Percentiles rank a stretch among this genome's conserved stretches.
Evolutionary conservation across 2,113 vertebrate genomes (phyloP).

Genomic region (Anarhynchus alexandrinus): DNA sequence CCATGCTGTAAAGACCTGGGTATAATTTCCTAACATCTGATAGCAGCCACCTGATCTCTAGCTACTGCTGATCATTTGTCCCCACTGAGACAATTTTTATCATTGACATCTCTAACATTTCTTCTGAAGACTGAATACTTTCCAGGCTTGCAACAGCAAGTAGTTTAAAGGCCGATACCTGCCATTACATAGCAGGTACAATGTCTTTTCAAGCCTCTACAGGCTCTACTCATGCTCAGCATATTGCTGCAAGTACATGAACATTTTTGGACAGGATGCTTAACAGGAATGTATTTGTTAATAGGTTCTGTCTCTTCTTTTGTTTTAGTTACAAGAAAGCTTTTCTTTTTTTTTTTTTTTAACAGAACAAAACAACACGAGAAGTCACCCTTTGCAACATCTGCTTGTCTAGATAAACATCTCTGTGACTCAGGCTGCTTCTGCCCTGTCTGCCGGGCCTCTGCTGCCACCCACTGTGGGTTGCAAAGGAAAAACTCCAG

Average conservation of each 20-base stretch:
- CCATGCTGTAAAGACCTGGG: not conserved
- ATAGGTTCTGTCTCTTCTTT: not conserved
- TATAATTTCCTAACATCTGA: not conserved
- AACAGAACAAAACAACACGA: not conserved
- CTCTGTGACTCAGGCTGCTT: not conserved
- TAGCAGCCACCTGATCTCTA: not conserved
- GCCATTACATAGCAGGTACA: not conserved
- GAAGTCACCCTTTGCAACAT: conserved; percentile 11
- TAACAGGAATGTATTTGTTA: not conserved
- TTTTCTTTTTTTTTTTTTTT: not conserved
- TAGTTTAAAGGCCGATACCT: not conserved
- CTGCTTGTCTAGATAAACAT: not conserved
- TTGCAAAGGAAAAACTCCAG: not conserved
- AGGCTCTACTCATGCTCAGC: not conserved
- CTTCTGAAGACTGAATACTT: not conserved
- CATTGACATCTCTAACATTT: not conserved
- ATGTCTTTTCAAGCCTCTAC: not conserved
- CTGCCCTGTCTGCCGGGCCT: not conserved
- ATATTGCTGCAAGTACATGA: not conserved
- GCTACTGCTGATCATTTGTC: not conserved
- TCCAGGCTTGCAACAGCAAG: not conserved
- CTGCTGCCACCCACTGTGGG: conserved; percentile 44
- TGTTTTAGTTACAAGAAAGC: not conserved
- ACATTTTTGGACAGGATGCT: not conserved
- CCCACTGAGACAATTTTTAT: not conserved